phyloP scores from a whole-genome alignment of 2,797 vertebrate species.

The Ptychadena robeensis region DNA sequence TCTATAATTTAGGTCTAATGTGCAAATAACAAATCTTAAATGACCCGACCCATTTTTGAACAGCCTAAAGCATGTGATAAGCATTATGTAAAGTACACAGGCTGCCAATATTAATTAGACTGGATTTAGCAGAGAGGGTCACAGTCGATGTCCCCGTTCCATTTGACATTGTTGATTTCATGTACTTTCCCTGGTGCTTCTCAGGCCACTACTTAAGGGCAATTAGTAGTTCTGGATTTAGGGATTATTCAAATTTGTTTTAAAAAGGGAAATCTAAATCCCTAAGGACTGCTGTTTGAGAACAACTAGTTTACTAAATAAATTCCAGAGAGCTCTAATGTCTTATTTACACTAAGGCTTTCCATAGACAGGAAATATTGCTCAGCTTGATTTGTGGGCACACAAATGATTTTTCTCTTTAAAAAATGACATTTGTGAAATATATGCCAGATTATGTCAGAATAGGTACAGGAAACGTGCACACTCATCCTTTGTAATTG shows the following conservation, averaged over 20 bases:
- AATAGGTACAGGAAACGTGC: too few relatives aligned
- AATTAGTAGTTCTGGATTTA: conserved; percentile 24
- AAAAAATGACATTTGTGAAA: background rate
- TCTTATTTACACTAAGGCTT: background rate
- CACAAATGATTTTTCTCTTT: background rate
- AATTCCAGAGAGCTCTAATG: background rate
- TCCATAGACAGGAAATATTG: background rate
- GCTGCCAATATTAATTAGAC: background rate
- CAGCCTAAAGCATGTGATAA: background rate
- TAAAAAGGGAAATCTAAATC: conserved; percentile 13
- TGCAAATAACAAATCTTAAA: background rate
- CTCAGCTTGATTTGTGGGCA: background rate
- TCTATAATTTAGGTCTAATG: background rate
- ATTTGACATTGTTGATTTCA: conserved; percentile 11
- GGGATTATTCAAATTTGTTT: conserved; percentile 24
- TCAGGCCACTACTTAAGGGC: conserved; percentile 16
- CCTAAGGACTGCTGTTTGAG: background rate
- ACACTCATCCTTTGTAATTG: too few relatives aligned
- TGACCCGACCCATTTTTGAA: background rate
- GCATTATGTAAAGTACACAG: background rate
- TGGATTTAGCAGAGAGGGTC: background rate
- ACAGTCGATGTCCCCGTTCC: background rate
- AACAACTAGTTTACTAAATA: conserved; percentile 22
- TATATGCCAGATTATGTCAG: background rate
- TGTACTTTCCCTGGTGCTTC: conserved; percentile 1